These are phyloP conservation scores for Psittacula cyanocephala DNA, from an alignment of 2,113 vertebrate genomes.

Conservation along the genomic window DNA sequence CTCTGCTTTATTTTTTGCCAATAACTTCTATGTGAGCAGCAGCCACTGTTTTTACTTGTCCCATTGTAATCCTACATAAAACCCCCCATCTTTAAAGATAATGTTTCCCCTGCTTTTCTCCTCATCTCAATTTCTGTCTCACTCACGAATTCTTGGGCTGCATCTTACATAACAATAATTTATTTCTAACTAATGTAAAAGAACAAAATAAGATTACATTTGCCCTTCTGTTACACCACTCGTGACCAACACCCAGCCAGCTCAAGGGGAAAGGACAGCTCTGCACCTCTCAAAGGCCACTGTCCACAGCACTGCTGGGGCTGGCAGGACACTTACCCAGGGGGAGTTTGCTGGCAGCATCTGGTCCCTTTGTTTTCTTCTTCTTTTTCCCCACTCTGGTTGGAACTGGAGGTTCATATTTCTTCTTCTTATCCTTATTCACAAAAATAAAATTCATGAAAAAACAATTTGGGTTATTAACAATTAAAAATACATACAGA, in stretches of 20 bases:
- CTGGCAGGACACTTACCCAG: slow-evolving; percentile 76
- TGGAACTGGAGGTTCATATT: slow-evolving; percentile 97
- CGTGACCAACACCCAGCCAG: neutral
- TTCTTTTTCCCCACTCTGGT: slow-evolving; percentile 98
- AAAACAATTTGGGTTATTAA: neutral
- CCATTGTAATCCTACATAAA: neutral
- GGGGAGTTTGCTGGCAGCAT: slow-evolving; percentile 96
- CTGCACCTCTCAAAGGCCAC: fast-evolving
- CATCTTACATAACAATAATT: neutral
- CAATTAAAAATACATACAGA: neutral
- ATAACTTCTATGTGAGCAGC: neutral
- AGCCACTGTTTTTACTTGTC: neutral
- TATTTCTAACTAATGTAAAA: neutral
- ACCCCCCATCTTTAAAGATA: neutral
- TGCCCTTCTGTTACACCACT: neutral
- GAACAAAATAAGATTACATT: neutral
- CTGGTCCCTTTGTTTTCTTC: slow-evolving; percentile 97
- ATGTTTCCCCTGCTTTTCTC: neutral
- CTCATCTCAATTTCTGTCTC: neutral
- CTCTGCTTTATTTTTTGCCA: neutral
- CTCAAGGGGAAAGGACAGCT: fast-evolving
- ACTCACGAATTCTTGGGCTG: fast-evolving
- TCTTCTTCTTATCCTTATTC: slow-evolving; percentile 97
- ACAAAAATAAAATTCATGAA: neutral
- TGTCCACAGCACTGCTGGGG: neutral